Conservation (phyloP, 2,888 invertebrate species). For the Scelioninae gen. 1 region DNA sequence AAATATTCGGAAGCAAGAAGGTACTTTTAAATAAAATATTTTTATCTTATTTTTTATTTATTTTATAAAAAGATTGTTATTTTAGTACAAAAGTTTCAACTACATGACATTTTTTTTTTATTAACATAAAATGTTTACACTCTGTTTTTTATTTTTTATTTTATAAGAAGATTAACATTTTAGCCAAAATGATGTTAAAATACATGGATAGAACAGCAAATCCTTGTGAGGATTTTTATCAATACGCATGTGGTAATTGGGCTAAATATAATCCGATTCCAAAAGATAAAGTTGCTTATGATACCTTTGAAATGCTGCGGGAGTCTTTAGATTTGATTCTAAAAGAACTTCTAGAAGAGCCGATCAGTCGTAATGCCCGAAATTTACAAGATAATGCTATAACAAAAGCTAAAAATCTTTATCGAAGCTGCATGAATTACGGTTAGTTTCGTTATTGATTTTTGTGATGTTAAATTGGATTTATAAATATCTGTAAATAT, state of each 20-base stretch:
- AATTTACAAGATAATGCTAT: constrained; percentile 87
- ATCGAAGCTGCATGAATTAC: constrained; percentile 94
- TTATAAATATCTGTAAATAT: not conserved
- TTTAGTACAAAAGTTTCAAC: too few species aligned
- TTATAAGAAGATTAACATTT: too few species aligned
- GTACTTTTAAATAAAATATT: constrained; percentile 60
- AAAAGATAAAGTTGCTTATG: constrained; percentile 93
- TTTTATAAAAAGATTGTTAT: not conserved
- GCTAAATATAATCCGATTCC: constrained; percentile 93
- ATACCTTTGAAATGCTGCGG: constrained; percentile 94
- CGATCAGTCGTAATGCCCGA: constrained; percentile 73
- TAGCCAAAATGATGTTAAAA: too few species aligned
- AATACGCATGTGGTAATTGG: constrained; percentile 95
- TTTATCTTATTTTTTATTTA: not conserved
- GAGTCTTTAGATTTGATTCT: constrained; percentile 91
- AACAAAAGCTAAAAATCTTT: constrained; percentile 92
- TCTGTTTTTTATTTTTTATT: too few species aligned
- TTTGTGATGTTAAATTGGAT: too few species aligned
- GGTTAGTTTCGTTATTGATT: constrained; percentile 77
- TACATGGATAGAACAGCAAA: too few species aligned
- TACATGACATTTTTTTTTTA: too few species aligned
- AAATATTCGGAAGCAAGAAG: constrained; percentile 87
- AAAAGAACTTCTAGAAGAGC: constrained; percentile 88
- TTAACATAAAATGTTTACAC: too few species aligned
- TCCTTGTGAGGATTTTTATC: constrained; percentile 93